Evolutionary conservation across 2,113 vertebrate genomes (phyloP), one percentile per base, ranked within the genome.

Genomic region (Egretta garzetta): DNA sequence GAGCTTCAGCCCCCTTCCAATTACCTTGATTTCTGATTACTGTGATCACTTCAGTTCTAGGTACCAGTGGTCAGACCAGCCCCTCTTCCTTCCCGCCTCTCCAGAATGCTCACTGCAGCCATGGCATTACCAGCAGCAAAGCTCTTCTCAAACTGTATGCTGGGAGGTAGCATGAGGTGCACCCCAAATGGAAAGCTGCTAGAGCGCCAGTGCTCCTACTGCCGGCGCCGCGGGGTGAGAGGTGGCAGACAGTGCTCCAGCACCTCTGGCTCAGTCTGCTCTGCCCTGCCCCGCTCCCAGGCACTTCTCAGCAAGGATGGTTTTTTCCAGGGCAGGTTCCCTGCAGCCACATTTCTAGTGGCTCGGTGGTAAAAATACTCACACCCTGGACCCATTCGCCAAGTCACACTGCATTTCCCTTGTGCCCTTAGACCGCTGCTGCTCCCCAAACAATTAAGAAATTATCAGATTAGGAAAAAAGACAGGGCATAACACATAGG

Each of bases 1-100:
- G 82, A 91, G 81, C 88, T 93, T 92, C 94, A 82, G 37, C 35
- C 64, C 50, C 79, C 43, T 60, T 47, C 47, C 60, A 47, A 10
- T 96, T 90, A 75, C 52, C 56, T 67, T 68, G 9, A 63, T 41
- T 88, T 58, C 76, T 71, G 50, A 33, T 88, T 75, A 63, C 60
- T 49, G 19, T 32, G 47, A 27, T 55, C 20, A 56, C 28, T 56
- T 60, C 32, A 27, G 1, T 27, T 56, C 17, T 9, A 27, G 81
- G 71, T 30, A 26, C 32, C 10, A 5, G 14, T 19, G 33, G 49
- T 35, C 59, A 56, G 70, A 13, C 9, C 4, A 3, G 33, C 30
- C 28, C 26, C 28, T 84, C 41, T 63, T 39, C 45, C n/a, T 73
- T 50, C 64, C 80, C 71, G 50, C 37, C 64, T 63, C 67, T 84